Percentiles rank a stretch among this genome's conserved stretches.
Conservation (phyloP, 2,797 vertebrate genomes). For the Notolabrus celidotus region DNA sequence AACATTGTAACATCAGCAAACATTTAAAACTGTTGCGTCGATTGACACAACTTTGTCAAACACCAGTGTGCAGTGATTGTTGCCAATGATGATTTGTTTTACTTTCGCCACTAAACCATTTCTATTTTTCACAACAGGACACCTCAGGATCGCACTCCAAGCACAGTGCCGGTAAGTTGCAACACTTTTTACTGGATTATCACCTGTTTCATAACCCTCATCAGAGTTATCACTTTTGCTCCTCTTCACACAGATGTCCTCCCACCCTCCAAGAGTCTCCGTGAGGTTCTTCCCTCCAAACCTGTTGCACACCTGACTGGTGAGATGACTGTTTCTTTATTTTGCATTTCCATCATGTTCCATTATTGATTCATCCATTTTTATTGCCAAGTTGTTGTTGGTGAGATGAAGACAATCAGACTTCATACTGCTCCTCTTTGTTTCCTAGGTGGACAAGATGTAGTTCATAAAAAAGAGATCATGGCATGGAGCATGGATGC, state of each 20-base stretch:
- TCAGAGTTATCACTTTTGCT: slow-evolving; percentile 10
- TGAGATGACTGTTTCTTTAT: slow-evolving; percentile 42
- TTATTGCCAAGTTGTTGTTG: too few relatives aligned
- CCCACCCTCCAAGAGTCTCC: background rate
- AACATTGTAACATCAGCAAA: too few relatives aligned
- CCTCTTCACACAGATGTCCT: slow-evolving; percentile 35
- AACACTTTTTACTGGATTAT: background rate
- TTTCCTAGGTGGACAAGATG: slow-evolving; percentile 50
- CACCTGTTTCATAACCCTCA: background rate
- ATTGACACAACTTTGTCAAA: too few relatives aligned
- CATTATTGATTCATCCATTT: background rate
- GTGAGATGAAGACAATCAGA: too few relatives aligned
- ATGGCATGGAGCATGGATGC: slow-evolving; percentile 70
- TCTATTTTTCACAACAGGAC: slow-evolving; percentile 50
- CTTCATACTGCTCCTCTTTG: background rate
- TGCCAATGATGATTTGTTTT: too few relatives aligned
- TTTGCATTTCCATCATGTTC: background rate
- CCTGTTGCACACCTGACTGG: slow-evolving; percentile 83
- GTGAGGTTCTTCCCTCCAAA: slow-evolving; percentile 64
- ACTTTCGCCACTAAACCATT: background rate
- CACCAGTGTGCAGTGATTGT: too few relatives aligned
- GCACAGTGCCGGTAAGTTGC: slow-evolving; percentile 55
- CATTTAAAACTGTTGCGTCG: too few relatives aligned
- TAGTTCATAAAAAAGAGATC: background rate
- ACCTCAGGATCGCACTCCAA: background rate